phyloP scores from a whole-genome alignment of 2,113 vertebrate genomes.

The Campylorhamphus procurvoides region DNA sequence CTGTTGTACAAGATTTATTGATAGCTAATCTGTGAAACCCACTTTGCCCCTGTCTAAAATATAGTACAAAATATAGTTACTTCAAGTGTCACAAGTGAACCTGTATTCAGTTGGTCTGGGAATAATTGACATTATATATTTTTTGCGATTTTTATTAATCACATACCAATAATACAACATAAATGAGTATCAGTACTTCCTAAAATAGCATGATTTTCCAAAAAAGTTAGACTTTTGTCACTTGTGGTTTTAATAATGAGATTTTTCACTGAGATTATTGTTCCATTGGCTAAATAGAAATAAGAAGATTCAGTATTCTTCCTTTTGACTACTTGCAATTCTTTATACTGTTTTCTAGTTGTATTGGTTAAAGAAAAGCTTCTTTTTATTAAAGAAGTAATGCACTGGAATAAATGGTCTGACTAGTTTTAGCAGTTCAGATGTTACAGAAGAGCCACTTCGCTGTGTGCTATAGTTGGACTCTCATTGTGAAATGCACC shows the following conservation, averaged over 20 bases:
- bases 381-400: background rate
- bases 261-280: background rate
- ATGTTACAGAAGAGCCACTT: background rate
- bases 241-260: background rate
- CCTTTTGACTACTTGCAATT: background rate
- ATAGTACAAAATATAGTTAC: background rate
- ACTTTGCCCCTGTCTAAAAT: background rate
- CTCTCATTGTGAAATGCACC: background rate
- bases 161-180: background rate
- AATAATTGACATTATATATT: background rate
- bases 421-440: background rate
- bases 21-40: background rate
- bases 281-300: background rate
- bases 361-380: background rate
- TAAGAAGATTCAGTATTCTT: background rate
- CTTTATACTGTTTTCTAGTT: background rate
- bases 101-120: background rate
- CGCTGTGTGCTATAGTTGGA: background rate
- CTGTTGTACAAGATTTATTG: background rate
- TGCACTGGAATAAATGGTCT: background rate
- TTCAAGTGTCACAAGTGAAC: background rate
- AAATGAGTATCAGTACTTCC: background rate
- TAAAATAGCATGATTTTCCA: background rate
- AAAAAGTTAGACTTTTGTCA: background rate
- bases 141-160: background rate